Evolutionary conservation across 2,113 vertebrate species (phyloP).

Genomic region (Laterallus jamaicensis): DNA sequence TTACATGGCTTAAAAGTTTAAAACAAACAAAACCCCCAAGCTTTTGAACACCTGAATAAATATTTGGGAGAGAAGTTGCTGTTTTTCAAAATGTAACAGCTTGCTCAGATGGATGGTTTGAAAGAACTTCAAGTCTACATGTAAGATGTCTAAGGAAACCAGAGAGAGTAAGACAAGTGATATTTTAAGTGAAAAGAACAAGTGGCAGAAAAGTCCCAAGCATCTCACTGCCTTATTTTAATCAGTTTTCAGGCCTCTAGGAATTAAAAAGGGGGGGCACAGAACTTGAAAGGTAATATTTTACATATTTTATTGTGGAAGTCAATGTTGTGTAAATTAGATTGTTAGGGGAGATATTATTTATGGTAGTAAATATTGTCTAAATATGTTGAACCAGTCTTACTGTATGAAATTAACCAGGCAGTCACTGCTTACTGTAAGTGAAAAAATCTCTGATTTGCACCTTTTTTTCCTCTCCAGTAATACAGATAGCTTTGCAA

Average conservation of each 20-base stretch:
- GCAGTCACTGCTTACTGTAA: neutral
- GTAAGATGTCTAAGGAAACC: neutral
- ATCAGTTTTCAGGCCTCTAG: neutral
- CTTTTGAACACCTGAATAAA: constrained; percentile 42
- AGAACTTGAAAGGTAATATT: neutral
- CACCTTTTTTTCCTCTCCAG: neutral
- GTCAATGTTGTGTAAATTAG: neutral
- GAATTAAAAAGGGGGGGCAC: neutral
- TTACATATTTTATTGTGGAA: neutral
- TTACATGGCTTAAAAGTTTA: neutral
- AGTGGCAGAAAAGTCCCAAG: neutral
- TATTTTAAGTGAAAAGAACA: neutral
- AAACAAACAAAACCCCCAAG: neutral
- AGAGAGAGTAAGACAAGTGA: neutral
- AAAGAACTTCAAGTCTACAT: neutral
- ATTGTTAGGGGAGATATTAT: neutral
- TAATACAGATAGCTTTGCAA: neutral
- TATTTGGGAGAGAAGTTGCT: neutral
- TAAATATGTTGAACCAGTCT: neutral
- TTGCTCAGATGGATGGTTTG: neutral
- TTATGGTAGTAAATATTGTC: neutral
- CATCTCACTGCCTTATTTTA: neutral
- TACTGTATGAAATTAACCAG: neutral
- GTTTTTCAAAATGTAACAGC: neutral
- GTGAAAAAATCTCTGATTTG: neutral